Conservation (phyloP, 2,888 invertebrate genomes). For the Automeris io region DNA sequence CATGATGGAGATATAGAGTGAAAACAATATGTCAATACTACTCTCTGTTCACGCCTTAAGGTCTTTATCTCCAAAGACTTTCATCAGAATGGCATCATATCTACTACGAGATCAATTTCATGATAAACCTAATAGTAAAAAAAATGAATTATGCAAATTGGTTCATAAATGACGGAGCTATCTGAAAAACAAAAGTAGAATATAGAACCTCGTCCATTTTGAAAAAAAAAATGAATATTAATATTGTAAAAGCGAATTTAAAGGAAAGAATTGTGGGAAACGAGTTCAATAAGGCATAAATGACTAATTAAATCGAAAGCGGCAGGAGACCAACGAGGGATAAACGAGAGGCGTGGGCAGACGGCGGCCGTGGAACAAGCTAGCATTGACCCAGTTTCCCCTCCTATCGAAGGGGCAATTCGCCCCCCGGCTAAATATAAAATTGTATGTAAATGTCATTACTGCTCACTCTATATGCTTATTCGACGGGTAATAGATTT, state of each 20-base stretch:
- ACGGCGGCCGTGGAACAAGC: conserved; percentile 44
- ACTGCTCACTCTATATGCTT: conserved; percentile 32
- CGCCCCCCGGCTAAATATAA: conserved; percentile 25
- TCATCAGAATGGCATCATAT: too few relatives aligned
- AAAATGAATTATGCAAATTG: too few relatives aligned
- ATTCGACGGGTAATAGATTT: conserved; percentile 19
- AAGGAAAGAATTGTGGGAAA: not conserved
- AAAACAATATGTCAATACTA: too few relatives aligned
- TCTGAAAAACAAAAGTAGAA: too few relatives aligned
- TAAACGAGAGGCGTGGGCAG: conserved; percentile 3
- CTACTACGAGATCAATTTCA: too few relatives aligned
- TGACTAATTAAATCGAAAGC: conserved; percentile 25
- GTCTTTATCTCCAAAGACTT: too few relatives aligned
- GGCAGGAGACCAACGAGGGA: not conserved
- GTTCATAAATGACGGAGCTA: too few relatives aligned
- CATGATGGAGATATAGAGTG: too few relatives aligned
- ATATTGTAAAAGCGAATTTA: not conserved
- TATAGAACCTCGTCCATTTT: not conserved
- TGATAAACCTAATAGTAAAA: too few relatives aligned
- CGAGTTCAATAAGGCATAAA: conserved; percentile 5
- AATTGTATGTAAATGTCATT: conserved; percentile 32
- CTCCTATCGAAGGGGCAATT: conserved; percentile 13
- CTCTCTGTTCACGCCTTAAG: too few relatives aligned
- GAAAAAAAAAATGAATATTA: not conserved
- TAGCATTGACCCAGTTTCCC: conserved; percentile 48